These are phyloP conservation scores for Nowickia ferox DNA, from an alignment of 2,888 invertebrate genomes.

Conservation along the genomic window DNA sequence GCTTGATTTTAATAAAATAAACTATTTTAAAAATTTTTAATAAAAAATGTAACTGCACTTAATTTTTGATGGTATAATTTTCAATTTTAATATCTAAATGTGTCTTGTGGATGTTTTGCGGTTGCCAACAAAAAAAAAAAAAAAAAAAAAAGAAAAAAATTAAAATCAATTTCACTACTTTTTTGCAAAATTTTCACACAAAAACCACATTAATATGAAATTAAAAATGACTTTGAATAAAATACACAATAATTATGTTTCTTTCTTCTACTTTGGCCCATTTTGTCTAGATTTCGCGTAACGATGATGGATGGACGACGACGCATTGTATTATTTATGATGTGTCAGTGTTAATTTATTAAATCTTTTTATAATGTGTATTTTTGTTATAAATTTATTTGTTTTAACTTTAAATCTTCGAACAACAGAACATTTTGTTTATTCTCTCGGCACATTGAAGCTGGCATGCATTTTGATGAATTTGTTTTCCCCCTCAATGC, in stretches of 20 bases:
- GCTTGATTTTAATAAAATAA: too few relatives aligned
- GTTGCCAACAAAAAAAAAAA: background rate
- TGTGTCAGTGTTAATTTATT: slow-evolving; percentile 35
- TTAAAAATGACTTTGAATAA: background rate
- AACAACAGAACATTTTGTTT: background rate
- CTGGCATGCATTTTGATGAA: background rate
- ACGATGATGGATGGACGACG: slow-evolving; percentile 3
- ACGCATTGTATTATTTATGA: background rate
- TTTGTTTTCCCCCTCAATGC: background rate
- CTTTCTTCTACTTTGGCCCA: background rate
- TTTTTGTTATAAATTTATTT: background rate
- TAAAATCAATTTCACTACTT: slow-evolving; percentile 9
- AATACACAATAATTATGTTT: background rate
- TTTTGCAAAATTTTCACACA: background rate
- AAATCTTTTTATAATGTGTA: background rate
- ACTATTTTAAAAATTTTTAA: too few relatives aligned
- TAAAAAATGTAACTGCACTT: too few relatives aligned
- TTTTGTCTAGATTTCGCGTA: background rate
- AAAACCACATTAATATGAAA: background rate
- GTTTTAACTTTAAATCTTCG: background rate
- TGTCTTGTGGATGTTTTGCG: background rate
- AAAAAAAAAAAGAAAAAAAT: too few relatives aligned
- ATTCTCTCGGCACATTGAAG: background rate
- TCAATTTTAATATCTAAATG: background rate
- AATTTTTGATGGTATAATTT: background rate